Percentiles rank a stretch among this genome's conserved stretches.
These are phyloP conservation scores for Cryptotis parvus DNA, from an alignment of 2,113 vertebrate species.

Conservation along the genomic window DNA sequence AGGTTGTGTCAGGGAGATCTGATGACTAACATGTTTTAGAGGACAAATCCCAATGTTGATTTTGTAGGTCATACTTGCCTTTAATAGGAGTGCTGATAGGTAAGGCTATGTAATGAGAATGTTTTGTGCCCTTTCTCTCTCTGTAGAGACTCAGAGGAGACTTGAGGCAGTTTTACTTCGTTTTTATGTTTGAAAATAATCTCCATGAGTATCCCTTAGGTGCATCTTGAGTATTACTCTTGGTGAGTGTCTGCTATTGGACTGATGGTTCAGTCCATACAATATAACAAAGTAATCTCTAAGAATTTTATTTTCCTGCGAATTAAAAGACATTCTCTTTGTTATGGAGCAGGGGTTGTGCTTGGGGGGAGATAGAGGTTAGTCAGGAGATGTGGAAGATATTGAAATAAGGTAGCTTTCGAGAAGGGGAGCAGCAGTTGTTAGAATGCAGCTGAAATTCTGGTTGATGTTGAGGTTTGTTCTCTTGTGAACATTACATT, in stretches of 20 bases:
- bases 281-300: not conserved
- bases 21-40: too few species aligned
- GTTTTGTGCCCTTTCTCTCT: not conserved
- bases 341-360: not conserved
- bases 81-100: not conserved
- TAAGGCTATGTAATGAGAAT: not conserved
- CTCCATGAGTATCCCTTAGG: not conserved
- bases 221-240: not conserved
- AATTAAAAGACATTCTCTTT: not conserved
- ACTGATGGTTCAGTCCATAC: too few species aligned
- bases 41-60: too few species aligned
- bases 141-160: not conserved
- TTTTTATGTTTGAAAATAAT: constrained; percentile 39
- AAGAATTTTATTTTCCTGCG: not conserved
- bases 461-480: not conserved
- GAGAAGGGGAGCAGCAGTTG: not conserved
- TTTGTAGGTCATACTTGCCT: too few species aligned
- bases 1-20: too few species aligned
- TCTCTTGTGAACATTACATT: not conserved
- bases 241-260: too few species aligned
- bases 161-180: not conserved
- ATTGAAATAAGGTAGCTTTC: not conserved
- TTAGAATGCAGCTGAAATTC: not conserved
- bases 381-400: not conserved
- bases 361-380: not conserved